A percentile compares a stretch with the other conserved stretches of the same genome.
Evolutionary conservation across 2,888 invertebrate species (phyloP).

Genomic region (Homarus gammarus): DNA sequence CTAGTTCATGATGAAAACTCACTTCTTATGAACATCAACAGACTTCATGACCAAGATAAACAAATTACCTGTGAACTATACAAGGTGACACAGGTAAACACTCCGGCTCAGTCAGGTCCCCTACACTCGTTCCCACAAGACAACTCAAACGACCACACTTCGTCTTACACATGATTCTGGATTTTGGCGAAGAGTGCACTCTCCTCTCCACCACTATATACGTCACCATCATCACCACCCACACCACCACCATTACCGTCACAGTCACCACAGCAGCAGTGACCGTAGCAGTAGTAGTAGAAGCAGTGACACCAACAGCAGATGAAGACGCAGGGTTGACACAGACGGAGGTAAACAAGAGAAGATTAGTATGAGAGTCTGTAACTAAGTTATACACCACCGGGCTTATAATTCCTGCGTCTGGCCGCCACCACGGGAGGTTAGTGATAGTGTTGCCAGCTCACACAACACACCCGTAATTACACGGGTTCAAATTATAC

Average conservation of each 20-base stretch:
- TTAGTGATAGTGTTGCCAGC: neutral
- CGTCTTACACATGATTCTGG: slow-evolving; percentile 84
- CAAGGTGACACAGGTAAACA: neutral
- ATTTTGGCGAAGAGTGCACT: slow-evolving; percentile 85
- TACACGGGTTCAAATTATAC: too few relatives aligned
- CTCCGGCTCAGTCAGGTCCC: neutral
- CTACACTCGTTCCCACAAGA: neutral
- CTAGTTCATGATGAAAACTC: too few relatives aligned
- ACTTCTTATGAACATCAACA: too few relatives aligned
- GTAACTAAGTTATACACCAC: neutral
- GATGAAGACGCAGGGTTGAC: slow-evolving; percentile 4
- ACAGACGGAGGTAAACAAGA: slow-evolving; percentile 32
- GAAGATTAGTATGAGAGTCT: neutral
- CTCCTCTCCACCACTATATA: slow-evolving; percentile 82
- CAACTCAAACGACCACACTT: slow-evolving; percentile 10
- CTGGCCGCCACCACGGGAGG: neutral
- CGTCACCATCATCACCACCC: slow-evolving; percentile 42
- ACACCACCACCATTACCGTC: slow-evolving; percentile 31
- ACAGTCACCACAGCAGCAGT: slow-evolving; percentile 14
- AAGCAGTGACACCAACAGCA: slow-evolving; percentile 14
- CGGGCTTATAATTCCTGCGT: neutral
- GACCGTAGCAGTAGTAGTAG: slow-evolving; percentile 22
- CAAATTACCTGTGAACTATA: too few relatives aligned
- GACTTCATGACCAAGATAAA: too few relatives aligned
- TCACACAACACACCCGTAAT: neutral